Conservation (phyloP, 2,888 invertebrate species). For the Didymodactylos carnosus region DNA sequence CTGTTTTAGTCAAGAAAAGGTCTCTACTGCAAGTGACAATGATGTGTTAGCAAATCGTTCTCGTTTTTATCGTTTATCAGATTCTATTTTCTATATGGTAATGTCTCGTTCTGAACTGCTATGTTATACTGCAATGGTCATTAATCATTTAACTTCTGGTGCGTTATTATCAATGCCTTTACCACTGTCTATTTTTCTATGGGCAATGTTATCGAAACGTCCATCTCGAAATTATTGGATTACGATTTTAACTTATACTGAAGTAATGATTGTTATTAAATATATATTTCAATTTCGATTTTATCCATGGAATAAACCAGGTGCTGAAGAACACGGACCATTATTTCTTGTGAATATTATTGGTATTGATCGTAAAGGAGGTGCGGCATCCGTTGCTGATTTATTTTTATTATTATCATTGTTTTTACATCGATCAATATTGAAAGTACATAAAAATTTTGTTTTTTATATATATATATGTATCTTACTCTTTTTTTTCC, state of each 20-base stretch:
- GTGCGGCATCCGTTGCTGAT: slow-evolving; percentile 68
- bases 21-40: too few species aligned
- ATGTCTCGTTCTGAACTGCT: slow-evolving; percentile 74
- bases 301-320: slow-evolving; percentile 54
- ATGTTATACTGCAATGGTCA: slow-evolving; percentile 81
- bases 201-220: slow-evolving; percentile 86
- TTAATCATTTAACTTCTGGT: slow-evolving; percentile 78
- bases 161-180: slow-evolving; percentile 75
- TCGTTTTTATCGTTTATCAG: slow-evolving; percentile 15
- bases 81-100: slow-evolving; percentile 50
- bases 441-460: slow-evolving; percentile 46
- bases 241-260: slow-evolving; percentile 86
- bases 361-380: slow-evolving; percentile 63
- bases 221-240: slow-evolving; percentile 97
- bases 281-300: slow-evolving; percentile 90
- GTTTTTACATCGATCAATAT: slow-evolving; percentile 82
- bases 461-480: background rate
- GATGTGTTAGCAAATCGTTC: background rate
- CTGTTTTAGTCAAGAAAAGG: too few species aligned
- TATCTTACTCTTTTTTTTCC: background rate
- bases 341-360: slow-evolving; percentile 53
- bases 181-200: slow-evolving; percentile 60
- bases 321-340: slow-evolving; percentile 33
- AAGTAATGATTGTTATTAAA: slow-evolving; percentile 67
- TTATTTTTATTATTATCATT: slow-evolving; percentile 66